Evolutionary conservation across 2,888 invertebrate species (phyloP).

Genomic region (Anthophora plumipes): DNA sequence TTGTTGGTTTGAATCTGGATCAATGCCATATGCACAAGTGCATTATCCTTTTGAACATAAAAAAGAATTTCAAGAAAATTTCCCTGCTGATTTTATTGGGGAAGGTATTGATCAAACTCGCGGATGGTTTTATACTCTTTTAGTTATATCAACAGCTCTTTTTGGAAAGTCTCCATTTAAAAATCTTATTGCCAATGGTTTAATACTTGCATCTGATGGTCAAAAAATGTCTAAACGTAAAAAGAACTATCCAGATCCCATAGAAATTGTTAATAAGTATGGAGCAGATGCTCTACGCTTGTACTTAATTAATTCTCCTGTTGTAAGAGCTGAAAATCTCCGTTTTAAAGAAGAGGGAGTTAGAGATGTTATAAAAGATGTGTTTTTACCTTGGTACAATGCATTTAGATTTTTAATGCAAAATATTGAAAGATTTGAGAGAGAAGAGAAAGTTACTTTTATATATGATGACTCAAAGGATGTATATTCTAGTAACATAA

Average conservation of each 20-base stretch:
- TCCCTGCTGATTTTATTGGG: constrained; percentile 99
- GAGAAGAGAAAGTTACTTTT: constrained; percentile 86
- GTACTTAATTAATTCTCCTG: constrained; percentile 99
- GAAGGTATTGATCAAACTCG: constrained; percentile 99
- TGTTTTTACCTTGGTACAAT: constrained; percentile 98
- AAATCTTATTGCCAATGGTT: constrained; percentile 98
- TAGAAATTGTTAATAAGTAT: constrained; percentile 95
- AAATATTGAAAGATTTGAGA: constrained; percentile 93
- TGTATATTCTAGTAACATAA: constrained; percentile 88
- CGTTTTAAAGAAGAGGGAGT: constrained; percentile 99
- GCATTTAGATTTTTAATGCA: constrained; percentile 97
- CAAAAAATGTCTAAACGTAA: constrained; percentile 99
- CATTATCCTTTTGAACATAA: constrained; percentile 98
- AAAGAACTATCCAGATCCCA: constrained; percentile 99
- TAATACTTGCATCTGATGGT: constrained; percentile 98
- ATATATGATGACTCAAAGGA: constrained; percentile 81
- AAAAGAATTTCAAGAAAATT: constrained; percentile 94
- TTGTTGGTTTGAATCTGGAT: constrained; percentile 99
- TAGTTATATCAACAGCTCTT: constrained; percentile 97
- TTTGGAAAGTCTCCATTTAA: constrained; percentile 99
- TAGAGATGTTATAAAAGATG: constrained; percentile 97
- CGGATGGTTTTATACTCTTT: constrained; percentile 99
- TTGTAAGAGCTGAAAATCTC: constrained; percentile 98
- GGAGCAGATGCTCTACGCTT: constrained; percentile 98
- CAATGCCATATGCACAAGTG: constrained; percentile 99